A percentile compares a stretch with the other conserved stretches of the same genome.
Evolutionary conservation across 1,140 invertebrate genomes (phyloP).

Genomic region (Cylas formicarius): DNA sequence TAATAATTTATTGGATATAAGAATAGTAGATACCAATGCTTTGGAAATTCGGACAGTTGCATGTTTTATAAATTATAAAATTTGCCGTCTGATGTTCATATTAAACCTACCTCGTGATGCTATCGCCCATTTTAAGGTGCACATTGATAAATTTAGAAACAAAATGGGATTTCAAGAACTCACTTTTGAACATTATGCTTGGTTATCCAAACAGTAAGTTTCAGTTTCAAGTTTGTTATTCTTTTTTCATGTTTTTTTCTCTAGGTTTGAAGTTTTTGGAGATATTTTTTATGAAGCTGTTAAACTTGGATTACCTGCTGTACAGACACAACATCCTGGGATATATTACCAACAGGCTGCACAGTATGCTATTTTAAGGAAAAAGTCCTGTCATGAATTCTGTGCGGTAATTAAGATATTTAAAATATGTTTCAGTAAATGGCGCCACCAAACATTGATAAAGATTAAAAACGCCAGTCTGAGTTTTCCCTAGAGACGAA

Average conservation of each 20-base stretch:
- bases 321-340: constrained; percentile 93
- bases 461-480: too few relatives aligned
- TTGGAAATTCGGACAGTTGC: constrained; percentile 93
- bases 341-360: constrained; percentile 95
- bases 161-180: constrained; percentile 73
- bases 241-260: constrained; percentile 13
- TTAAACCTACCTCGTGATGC: constrained; percentile 86
- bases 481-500: too few relatives aligned
- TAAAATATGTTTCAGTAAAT: not conserved
- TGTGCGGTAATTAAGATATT: constrained; percentile 53
- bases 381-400: constrained; percentile 64
- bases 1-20: constrained; percentile 77
- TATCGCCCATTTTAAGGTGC: constrained; percentile 85
- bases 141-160: constrained; percentile 81
- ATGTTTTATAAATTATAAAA: constrained; percentile 92
- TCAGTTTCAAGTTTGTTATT: not conserved
- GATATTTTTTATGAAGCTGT: constrained; percentile 94
- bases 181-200: constrained; percentile 91
- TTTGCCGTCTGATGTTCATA: constrained; percentile 83
- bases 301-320: constrained; percentile 75
- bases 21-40: constrained; percentile 82
- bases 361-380: constrained; percentile 71
- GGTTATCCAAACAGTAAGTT: constrained; percentile 90
- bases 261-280: constrained; percentile 70
- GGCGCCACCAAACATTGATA: too few relatives aligned